Conservation (phyloP, 2,113 vertebrate genomes). For the Oxyura jamaicensis region DNA sequence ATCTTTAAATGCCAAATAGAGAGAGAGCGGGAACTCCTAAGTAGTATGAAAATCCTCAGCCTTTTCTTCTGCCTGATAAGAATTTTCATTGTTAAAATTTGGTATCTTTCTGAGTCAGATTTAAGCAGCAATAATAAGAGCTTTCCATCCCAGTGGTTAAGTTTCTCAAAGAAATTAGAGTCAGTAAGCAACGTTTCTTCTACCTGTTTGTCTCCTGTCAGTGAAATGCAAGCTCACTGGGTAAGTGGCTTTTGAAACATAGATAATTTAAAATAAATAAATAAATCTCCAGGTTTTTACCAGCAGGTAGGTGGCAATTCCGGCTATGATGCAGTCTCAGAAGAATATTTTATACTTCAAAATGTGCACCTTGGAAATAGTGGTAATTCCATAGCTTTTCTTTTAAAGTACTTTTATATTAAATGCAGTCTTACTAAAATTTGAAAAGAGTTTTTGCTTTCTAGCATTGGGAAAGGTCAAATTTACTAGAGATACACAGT, state of each 20-base stretch:
- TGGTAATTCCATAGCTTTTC: background rate
- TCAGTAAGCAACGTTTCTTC: background rate
- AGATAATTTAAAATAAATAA: background rate
- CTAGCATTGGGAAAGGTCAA: background rate
- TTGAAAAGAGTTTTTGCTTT: background rate
- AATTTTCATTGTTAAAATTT: background rate
- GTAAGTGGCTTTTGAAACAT: background rate
- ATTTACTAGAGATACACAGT: background rate
- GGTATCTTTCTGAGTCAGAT: background rate
- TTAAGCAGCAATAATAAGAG: background rate
- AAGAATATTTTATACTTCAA: background rate
- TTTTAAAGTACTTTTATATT: background rate
- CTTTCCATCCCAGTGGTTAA: background rate
- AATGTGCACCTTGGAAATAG: background rate
- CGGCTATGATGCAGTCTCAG: background rate
- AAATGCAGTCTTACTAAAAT: background rate
- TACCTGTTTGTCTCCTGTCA: background rate
- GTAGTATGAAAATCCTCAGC: background rate
- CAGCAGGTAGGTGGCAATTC: background rate
- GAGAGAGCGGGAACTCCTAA: background rate
- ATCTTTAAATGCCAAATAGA: background rate
- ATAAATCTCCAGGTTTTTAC: background rate
- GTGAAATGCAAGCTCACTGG: background rate
- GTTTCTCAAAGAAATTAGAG: background rate
- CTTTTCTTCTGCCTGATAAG: background rate